Base-by-base conservation (phyloP, 2,113 vertebrate species). In the Strix uralensis region DNA sequence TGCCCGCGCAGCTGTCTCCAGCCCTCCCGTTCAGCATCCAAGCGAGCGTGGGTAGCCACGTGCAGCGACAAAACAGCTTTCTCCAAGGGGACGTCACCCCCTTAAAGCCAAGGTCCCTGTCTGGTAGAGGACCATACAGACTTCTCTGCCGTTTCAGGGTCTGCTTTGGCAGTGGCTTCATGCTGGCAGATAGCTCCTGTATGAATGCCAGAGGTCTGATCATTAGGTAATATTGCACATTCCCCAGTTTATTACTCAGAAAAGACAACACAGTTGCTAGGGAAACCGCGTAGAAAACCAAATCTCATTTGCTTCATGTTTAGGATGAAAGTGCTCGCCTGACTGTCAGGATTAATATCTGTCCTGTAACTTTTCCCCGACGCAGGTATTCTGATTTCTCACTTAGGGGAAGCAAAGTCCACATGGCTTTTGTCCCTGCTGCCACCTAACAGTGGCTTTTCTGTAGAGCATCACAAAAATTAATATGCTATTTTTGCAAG, bases 21-120 rank as follows among this genome's bases (percentile, higher is more conserved):
- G 63, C 49, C 42, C 42, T 57, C 49, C 22, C 3, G 0, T 15
- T 44, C 84, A 17, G 26, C 17, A 15, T 15, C 52, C 69, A 29
- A 14, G 19, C 1, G 4, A 47, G 36, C 1, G 0, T 1, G 1
- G 46, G 11, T 30, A 19, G 13, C 15, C 59, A 15, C 3, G 1
- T 9, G 27, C 8, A 23, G 40, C 0, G 2, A 62, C 23, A 21
- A 32, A 66, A 32, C 11, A 13, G 5, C 26, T 57, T 72, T 46
- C 22, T 72, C 18, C 3, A 0, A 34, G 32, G n/a, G n/a, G 32
- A 34, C 0, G 1, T 59, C 52, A 16, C 36, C 34, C 10, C 2
- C 20, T 22, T n/a, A 13, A 65, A 71, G 11, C 46, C 6, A 1
- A 16, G 10, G 17, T 42, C 34, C 15, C n/a, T 0, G 0, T n/a